Evolutionary conservation across 2,888 invertebrate genomes (phyloP), one percentile per base, ranked within the genome.

Genomic region (Craniophora ligustri): DNA sequence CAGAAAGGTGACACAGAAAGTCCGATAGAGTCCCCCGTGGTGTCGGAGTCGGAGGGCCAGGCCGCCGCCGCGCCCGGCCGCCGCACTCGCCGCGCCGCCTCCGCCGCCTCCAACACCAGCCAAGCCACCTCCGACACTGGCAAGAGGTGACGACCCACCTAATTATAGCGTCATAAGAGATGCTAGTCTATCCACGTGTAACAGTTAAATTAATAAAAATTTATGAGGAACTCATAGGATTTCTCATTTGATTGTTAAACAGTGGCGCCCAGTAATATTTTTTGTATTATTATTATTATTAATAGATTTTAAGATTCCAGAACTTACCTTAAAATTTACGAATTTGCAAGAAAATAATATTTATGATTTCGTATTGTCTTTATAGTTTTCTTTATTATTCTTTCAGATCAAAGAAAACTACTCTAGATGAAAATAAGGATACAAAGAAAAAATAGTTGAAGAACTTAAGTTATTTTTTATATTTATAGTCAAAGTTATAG

Each of bases 401-500:
- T 87, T 86, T 30, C 85, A 91, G 91, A 49, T 78, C 88, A 6
- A 87, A 75, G 67, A 86, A 82, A 78, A 62, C 80, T 8, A 67
- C 72, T 45, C 48, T 78, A 70, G 85, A 86, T 71, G 86, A 84
- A 81, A 77, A 36, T 79, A 81, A 80, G 61, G 75, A 79, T 72
- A 77, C 68, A 60, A 79, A 82, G 51, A 71, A 68, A 49, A 67
- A 70, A 64, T 71, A 63, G 57, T 60, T 36, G 13, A 77, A 78
- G 44, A 80, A 80, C 67, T 23, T 74, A 73, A 71, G 74, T 73
- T 74, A 67, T 71, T 63, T 68, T n/a, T 70, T 64, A 58, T 78
- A 66, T 73, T 73, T 70, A 69, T 62, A 65, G 60, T 65, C 26
- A 51, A 65, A 44, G 67, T 72, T 66, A 67, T 58, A 57, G 40